phyloP scores from a whole-genome alignment of 92 coral and sea anemone species.

The Micromussa lordhowensis region DNA sequence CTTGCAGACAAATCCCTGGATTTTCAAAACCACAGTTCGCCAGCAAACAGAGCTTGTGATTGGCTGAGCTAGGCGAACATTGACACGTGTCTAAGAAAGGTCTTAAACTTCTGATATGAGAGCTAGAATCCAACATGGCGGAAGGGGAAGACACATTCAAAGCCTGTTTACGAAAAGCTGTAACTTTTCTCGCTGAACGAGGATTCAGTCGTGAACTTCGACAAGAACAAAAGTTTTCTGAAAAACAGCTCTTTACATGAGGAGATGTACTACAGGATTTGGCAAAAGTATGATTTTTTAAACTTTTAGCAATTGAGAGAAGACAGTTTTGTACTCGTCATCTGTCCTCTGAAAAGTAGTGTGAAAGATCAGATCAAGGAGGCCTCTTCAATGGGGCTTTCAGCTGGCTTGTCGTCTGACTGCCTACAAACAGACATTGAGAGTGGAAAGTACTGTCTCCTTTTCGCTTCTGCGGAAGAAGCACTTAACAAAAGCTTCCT shows the following conservation, averaged over 20 bases:
- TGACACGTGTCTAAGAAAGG: slow-evolving; percentile 21
- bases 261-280: slow-evolving; percentile 47
- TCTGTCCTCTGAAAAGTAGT: slow-evolving; percentile 41
- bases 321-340: slow-evolving; percentile 28
- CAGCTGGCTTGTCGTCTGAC: slow-evolving; percentile 28
- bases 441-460: slow-evolving; percentile 26
- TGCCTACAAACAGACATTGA: slow-evolving; percentile 18
- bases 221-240: slow-evolving; percentile 41
- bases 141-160: slow-evolving; percentile 9
- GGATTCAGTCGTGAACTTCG: slow-evolving; percentile 31
- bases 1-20: slow-evolving; percentile 33
- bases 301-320: slow-evolving; percentile 29
- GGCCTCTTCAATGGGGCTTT: slow-evolving; percentile 43
- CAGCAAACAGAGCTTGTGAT: slow-evolving; percentile 7
- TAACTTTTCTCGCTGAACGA: background rate
- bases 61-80: background rate
- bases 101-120: slow-evolving; percentile 11
- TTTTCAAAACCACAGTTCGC: slow-evolving; percentile 39
- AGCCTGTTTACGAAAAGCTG: background rate
- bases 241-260: slow-evolving; percentile 26
- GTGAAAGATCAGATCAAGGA: slow-evolving; percentile 41
- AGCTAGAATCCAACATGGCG: slow-evolving; percentile 16
- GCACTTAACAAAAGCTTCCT: slow-evolving; percentile 12
- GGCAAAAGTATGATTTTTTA: slow-evolving; percentile 44
- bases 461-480: slow-evolving; percentile 40